Conservation (phyloP, 2,888 invertebrate genomes). For the Chloromyia formosa region DNA sequence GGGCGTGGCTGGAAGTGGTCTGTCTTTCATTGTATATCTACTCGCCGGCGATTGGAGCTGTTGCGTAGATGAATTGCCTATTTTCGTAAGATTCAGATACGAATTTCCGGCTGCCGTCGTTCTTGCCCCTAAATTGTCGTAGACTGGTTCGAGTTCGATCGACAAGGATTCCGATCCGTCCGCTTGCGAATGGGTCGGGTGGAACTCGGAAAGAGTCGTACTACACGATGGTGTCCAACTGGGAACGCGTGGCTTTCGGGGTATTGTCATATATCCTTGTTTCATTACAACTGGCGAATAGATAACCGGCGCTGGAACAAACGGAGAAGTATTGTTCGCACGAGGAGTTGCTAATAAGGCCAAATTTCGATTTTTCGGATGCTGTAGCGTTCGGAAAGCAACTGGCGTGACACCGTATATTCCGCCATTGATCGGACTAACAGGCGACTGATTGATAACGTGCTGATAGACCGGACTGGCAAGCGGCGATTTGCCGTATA, state of each 20-base stretch:
- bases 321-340: conserved; percentile 76
- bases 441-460: conserved; percentile 62
- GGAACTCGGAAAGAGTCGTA: conserved; percentile 64
- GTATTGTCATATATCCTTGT: conserved; percentile 88
- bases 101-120: conserved; percentile 89
- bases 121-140: conserved; percentile 84
- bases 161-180: conserved; percentile 56
- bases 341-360: conserved; percentile 65
- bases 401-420: conserved; percentile 74
- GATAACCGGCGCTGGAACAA: conserved; percentile 74
- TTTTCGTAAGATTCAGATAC: conserved; percentile 78
- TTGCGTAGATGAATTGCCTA: conserved; percentile 63
- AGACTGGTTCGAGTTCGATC: conserved; percentile 71
- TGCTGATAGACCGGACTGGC: conserved; percentile 71
- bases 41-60: not conserved
- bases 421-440: conserved; percentile 56
- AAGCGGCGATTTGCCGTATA: conserved; percentile 63
- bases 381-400: conserved; percentile 81
- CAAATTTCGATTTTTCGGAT: conserved; percentile 68
- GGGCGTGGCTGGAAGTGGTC: conserved; percentile 74
- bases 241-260: conserved; percentile 81
- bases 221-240: conserved; percentile 78
- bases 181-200: conserved; percentile 57
- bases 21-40: conserved; percentile 70
- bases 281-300: conserved; percentile 69